Conservation (phyloP, 2,113 vertebrate species). For the Hydrochoerus hydrochaeris region DNA sequence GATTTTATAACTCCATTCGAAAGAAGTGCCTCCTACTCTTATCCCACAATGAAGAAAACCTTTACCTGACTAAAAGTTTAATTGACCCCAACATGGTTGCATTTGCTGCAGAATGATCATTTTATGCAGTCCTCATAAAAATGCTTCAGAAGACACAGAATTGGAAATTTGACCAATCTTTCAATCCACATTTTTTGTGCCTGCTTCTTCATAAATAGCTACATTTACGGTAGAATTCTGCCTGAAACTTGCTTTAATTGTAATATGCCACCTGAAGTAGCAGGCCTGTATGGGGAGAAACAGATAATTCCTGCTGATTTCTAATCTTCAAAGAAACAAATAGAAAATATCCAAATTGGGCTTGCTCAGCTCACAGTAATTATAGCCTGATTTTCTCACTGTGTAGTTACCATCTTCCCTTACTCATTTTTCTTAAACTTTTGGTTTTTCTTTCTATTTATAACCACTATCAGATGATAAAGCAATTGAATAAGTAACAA, state of each 20-base stretch:
- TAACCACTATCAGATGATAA: not conserved
- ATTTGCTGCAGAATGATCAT: not conserved
- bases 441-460: not conserved
- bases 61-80: not conserved
- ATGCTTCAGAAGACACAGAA: not conserved
- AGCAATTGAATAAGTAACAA: not conserved
- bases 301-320: not conserved
- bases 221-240: not conserved
- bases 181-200: not conserved
- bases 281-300: not conserved
- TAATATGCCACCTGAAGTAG: not conserved
- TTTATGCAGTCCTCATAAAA: not conserved
- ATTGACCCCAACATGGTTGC: not conserved
- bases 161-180: not conserved
- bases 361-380: not conserved
- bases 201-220: not conserved
- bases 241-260: constrained; percentile 17
- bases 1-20: not conserved
- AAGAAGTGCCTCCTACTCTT: not conserved
- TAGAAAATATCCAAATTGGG: not conserved
- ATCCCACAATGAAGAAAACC: not conserved
- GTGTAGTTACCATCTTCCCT: not conserved
- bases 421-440: not conserved
- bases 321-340: not conserved
- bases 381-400: not conserved